These are phyloP conservation scores for Phataginus tricuspis DNA, from an alignment of 2,797 vertebrate genomes.

Conservation along the genomic window DNA sequence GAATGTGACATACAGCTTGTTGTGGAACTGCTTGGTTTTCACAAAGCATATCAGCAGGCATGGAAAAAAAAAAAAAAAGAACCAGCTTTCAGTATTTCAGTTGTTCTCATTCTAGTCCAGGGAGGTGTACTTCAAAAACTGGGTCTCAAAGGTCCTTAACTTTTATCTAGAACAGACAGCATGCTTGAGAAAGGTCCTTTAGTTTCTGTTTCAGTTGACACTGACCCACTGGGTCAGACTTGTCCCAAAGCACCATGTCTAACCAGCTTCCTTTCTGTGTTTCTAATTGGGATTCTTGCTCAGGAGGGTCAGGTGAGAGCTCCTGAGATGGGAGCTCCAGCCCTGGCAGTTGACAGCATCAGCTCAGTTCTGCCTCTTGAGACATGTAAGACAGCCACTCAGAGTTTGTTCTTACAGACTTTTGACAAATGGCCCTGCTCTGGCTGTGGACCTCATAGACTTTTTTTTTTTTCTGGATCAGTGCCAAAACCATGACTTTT, in stretches of 20 bases:
- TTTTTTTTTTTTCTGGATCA: slow-evolving; percentile 56
- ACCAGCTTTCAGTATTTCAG: slow-evolving; percentile 56
- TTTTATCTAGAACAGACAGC: slow-evolving; percentile 83
- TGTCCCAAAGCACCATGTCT: slow-evolving; percentile 65
- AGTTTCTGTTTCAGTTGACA: slow-evolving; percentile 80
- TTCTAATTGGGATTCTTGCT: slow-evolving; percentile 76
- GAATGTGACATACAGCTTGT: not conserved
- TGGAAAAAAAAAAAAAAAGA: not conserved
- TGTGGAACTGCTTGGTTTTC: not conserved
- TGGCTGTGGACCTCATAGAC: slow-evolving; percentile 46
- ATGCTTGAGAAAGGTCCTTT: slow-evolving; percentile 80
- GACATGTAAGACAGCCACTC: slow-evolving; percentile 52
- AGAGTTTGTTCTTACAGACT: slow-evolving; percentile 62
- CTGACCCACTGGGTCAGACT: slow-evolving; percentile 77
- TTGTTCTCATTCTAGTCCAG: slow-evolving; percentile 57
- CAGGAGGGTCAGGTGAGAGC: slow-evolving; percentile 69
- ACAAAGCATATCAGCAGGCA: not conserved
- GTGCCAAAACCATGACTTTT: slow-evolving; percentile 42
- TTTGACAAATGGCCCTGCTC: slow-evolving; percentile 53
- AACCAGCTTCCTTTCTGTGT: slow-evolving; percentile 79
- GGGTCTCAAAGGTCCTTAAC: slow-evolving; percentile 77
- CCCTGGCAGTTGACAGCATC: slow-evolving; percentile 13
- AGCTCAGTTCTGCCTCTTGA: slow-evolving; percentile 52
- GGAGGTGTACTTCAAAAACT: slow-evolving; percentile 81
- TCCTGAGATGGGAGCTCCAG: slow-evolving; percentile 2